phyloP scores from a whole-genome alignment of 2,797 vertebrate genomes.

The Mionectes olivaceus region DNA sequence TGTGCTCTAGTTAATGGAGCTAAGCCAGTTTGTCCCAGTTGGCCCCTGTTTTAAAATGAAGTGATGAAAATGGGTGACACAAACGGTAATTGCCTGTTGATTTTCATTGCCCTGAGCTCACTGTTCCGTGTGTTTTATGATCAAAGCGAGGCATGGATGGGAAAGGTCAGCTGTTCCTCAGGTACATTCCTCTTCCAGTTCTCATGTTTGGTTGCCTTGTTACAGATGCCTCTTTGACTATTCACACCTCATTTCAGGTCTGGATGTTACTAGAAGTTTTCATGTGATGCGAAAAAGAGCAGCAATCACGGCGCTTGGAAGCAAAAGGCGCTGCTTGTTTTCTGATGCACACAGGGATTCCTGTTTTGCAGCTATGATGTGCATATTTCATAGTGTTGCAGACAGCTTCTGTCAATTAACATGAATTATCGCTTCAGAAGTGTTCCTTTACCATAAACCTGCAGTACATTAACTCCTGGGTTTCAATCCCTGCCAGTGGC shows the following conservation, averaged over 20 bases:
- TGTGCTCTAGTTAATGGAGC: neutral
- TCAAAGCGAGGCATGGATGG: neutral
- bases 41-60: neutral
- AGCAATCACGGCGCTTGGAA: neutral
- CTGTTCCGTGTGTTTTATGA: neutral
- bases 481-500: slow-evolving; percentile 14
- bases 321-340: slow-evolving; percentile 41
- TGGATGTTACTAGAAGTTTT: neutral
- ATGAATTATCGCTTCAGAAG: slow-evolving; percentile 54
- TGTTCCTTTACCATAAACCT: slow-evolving; percentile 29
- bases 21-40: neutral
- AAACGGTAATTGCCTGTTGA: slow-evolving; percentile 11
- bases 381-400: slow-evolving; percentile 31
- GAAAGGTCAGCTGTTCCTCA: neutral
- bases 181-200: neutral
- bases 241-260: neutral
- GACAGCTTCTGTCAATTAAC: slow-evolving; percentile 60
- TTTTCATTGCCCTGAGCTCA: slow-evolving; percentile 30
- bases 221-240: neutral
- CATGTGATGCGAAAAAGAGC: slow-evolving; percentile 35
- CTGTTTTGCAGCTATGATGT: slow-evolving; percentile 21
- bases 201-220: neutral
- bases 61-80: slow-evolving; percentile 31
- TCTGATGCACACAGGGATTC: slow-evolving; percentile 55
- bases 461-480: slow-evolving; percentile 49